Evolutionary conservation across 2,797 vertebrate species (phyloP), one percentile per base, ranked within the genome.

Genomic region (Anabacerthia variegaticeps): DNA sequence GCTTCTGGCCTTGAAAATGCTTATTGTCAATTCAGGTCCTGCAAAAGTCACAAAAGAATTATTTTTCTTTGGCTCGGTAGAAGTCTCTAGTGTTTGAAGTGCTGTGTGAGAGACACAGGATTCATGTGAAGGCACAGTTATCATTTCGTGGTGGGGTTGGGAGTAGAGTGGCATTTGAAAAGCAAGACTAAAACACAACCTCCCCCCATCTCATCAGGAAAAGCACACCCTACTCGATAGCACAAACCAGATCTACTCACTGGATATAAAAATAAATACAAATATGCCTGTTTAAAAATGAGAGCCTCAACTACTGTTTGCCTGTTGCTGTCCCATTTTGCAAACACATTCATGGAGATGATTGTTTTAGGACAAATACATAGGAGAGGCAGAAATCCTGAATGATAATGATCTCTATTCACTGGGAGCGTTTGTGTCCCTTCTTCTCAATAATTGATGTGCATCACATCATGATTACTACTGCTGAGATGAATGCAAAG

Each of bases 401-500:
- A 85, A 66, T 44, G 14, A 30, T 81, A 67, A 67, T 27, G 36
- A 37, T 54, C 41, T 82, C 62, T 80, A 1, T 48, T 83, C 34
- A 41, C 32, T 67, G 73, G 14, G 71, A 67, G 66, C 0, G 0
- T 34, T 83, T 66, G 0, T 46, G 52, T 77, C 68, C 37, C 41
- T 91, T 39, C 51, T 77, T 52, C 39, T 90, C 59, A 89, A 78
- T 92, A 90, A 90, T 36, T 91, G 49, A 75, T 73, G 54, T 44
- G 65, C 81, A 85, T 11, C 22, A 7, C 5, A 3, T 67, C 56
- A 49, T 65, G 30, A 58, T 89, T 78, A 28, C 58, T 68, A 11
- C 73, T 73, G 82, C 88, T 48, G 79, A 58, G 73, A 66, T 76
- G 58, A 85, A 85, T 58, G 58, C 26, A 66, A 24, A 92, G 84